Evolutionary conservation across 1,140 invertebrate genomes (phyloP).

Genomic region (Euglossa dilemma): DNA sequence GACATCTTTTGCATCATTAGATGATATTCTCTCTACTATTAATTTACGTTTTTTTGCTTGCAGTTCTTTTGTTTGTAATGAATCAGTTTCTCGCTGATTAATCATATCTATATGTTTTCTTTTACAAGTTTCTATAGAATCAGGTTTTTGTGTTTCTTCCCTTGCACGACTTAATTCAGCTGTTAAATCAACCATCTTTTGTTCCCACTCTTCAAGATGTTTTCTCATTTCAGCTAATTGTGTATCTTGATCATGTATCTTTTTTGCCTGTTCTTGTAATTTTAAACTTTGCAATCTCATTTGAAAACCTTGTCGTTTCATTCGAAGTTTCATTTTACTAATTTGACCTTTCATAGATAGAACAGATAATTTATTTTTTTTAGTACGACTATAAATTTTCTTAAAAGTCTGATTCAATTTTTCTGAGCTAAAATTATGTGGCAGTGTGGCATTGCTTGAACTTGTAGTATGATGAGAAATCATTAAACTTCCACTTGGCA

Average conservation of each 20-base stretch:
- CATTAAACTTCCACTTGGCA: slow-evolving; percentile 75
- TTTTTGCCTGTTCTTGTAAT: slow-evolving; percentile 81
- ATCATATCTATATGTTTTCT: slow-evolving; percentile 74
- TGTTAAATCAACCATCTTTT: slow-evolving; percentile 83
- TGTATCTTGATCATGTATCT: slow-evolving; percentile 81
- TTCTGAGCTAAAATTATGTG: slow-evolving; percentile 73
- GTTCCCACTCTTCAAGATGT: slow-evolving; percentile 84
- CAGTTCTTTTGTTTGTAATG: slow-evolving; percentile 73
- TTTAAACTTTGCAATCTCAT: slow-evolving; percentile 81
- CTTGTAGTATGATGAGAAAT: slow-evolving; percentile 70
- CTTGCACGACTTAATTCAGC: slow-evolving; percentile 81
- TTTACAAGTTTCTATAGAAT: slow-evolving; percentile 74
- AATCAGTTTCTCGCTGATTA: slow-evolving; percentile 55
- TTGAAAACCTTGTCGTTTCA: slow-evolving; percentile 76
- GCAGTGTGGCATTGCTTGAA: slow-evolving; percentile 57
- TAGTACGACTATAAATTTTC: slow-evolving; percentile 75
- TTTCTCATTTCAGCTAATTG: slow-evolving; percentile 83
- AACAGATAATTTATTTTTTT: slow-evolving; percentile 76
- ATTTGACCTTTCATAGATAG: slow-evolving; percentile 71
- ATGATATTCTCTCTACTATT: slow-evolving; percentile 78
- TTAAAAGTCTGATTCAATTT: slow-evolving; percentile 78
- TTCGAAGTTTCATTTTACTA: slow-evolving; percentile 74
- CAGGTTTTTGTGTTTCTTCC: slow-evolving; percentile 77
- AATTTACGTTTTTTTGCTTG: slow-evolving; percentile 80
- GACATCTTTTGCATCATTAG: slow-evolving; percentile 75